A percentile compares a stretch with the other conserved stretches of the same genome.
phyloP scores from a whole-genome alignment of 2,797 vertebrate species.

The Lepilemur ruficaudatus region DNA sequence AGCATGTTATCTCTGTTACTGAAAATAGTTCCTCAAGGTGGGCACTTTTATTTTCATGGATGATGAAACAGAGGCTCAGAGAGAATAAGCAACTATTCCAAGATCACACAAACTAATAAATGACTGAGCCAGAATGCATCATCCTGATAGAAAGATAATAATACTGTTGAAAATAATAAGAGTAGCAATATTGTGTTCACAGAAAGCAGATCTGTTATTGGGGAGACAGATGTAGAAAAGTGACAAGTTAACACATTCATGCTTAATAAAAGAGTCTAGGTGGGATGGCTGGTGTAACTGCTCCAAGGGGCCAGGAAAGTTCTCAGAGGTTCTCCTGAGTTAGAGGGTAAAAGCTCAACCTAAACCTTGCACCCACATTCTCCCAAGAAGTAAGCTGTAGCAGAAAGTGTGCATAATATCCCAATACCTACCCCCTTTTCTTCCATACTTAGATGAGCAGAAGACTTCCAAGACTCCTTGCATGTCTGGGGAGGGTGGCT shows the following conservation, averaged over 20 bases:
- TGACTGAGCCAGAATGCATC: not conserved
- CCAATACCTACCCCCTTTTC: not conserved
- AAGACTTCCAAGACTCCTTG: not conserved
- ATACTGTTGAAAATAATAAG: not conserved
- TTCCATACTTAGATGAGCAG: not conserved
- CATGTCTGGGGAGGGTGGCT: not conserved
- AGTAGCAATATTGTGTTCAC: not conserved
- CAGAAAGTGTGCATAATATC: not conserved
- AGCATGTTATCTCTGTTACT: slow-evolving; percentile 6
- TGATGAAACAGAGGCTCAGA: not conserved
- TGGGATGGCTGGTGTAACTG: not conserved
- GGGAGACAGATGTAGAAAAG: not conserved
- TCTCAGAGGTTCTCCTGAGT: not conserved
- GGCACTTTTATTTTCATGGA: slow-evolving; percentile 11
- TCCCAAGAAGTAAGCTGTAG: not conserved
- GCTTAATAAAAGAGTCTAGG: not conserved
- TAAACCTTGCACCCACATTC: not conserved
- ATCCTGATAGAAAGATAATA: not conserved
- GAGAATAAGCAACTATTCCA: not conserved
- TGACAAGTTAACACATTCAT: not conserved
- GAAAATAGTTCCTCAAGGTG: slow-evolving; percentile 3
- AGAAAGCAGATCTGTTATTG: not conserved
- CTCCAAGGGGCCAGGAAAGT: not conserved
- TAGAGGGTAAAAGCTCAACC: not conserved
- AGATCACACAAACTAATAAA: not conserved